Conservation (phyloP, 2,888 invertebrate genomes). For the Hyles lineata region DNA sequence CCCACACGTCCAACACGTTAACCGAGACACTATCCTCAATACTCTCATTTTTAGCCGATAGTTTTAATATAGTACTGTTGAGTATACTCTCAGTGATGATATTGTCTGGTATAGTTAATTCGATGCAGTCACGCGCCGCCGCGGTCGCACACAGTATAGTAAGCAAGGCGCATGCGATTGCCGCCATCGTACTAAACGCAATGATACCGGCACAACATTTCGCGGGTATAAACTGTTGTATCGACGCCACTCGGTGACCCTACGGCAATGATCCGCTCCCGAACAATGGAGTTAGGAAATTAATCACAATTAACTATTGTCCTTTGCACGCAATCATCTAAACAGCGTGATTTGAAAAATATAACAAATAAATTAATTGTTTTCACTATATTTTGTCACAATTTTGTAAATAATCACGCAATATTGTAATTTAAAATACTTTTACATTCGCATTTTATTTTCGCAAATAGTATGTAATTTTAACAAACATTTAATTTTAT, state of each 20-base stretch:
- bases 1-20: constrained; percentile 72
- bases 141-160: constrained; percentile 47
- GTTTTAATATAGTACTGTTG: constrained; percentile 68
- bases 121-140: constrained; percentile 74
- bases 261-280: constrained; percentile 35
- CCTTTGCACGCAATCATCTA: constrained; percentile 17
- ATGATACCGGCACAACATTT: constrained; percentile 58
- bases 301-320: constrained; percentile 16
- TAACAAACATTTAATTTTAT: background rate
- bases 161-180: constrained; percentile 74
- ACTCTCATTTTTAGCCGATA: constrained; percentile 63
- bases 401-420: background rate
- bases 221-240: constrained; percentile 54
- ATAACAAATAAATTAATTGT: background rate
- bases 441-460: no score
- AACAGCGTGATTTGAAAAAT: constrained; percentile 8
- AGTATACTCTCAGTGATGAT: constrained; percentile 62
- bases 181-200: constrained; percentile 69
- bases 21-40: constrained; percentile 57
- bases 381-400: background rate
- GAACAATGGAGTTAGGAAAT: constrained; percentile 55
- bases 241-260: constrained; percentile 43
- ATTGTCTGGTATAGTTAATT: constrained; percentile 69
- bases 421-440: background rate
- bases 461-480: background rate